These are phyloP conservation scores for Sturnus vulgaris DNA, from an alignment of 2,113 vertebrate genomes.

Conservation along the genomic window DNA sequence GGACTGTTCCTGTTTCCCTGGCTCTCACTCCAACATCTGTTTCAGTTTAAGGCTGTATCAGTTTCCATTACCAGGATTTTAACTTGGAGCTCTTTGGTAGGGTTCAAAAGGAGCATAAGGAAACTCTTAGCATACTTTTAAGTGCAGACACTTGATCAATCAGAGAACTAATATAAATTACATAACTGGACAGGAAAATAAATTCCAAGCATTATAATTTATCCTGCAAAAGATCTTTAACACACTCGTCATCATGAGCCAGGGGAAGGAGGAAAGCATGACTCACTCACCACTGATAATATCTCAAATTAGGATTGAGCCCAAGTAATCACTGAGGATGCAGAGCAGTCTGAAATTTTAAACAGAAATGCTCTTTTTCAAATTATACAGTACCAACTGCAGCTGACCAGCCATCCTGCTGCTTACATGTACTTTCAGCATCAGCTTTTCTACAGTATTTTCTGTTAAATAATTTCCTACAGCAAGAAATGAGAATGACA, in stretches of 20 bases:
- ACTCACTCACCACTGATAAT: neutral
- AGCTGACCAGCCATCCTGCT: neutral
- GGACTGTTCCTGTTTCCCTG: neutral
- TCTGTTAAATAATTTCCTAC: neutral
- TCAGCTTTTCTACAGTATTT: neutral
- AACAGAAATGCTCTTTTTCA: neutral
- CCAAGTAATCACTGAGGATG: neutral
- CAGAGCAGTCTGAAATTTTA: neutral
- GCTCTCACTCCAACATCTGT: neutral
- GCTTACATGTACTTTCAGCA: neutral
- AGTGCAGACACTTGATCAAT: neutral
- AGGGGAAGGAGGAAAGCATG: neutral
- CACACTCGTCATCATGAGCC: neutral
- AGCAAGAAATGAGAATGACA: neutral
- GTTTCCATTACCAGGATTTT: neutral
- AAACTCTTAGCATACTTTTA: neutral
- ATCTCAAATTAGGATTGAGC: conserved; percentile 1
- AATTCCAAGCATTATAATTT: neutral
- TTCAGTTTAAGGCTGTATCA: neutral
- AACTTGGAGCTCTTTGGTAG: neutral
- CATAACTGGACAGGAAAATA: neutral
- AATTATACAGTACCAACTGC: neutral
- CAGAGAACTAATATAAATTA: neutral
- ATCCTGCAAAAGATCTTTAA: neutral
- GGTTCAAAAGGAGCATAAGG: neutral